phyloP scores from a whole-genome alignment of 1,140 invertebrate species.

The Temnothorax curvispinosus region DNA sequence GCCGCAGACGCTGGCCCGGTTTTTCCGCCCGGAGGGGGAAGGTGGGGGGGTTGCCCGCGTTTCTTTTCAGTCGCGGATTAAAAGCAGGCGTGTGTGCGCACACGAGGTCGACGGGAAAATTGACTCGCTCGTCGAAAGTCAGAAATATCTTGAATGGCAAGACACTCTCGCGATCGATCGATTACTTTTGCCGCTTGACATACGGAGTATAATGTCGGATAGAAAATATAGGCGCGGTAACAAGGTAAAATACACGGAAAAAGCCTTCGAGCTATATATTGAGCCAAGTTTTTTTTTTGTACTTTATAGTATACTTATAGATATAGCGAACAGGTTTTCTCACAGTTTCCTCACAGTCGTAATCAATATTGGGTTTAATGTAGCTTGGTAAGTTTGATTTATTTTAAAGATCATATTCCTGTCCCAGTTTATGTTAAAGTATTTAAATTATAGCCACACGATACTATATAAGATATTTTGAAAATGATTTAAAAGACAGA shows the following conservation, averaged over 20 bases:
- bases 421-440: not conserved
- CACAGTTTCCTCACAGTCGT: not conserved
- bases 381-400: not conserved
- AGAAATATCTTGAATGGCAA: slow-evolving; percentile 2
- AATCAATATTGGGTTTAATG: not conserved
- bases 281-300: not conserved
- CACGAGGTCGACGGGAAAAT: not conserved
- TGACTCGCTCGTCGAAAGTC: slow-evolving; percentile 7
- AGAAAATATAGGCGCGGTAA: not conserved
- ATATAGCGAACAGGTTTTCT: not conserved
- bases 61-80: not conserved
- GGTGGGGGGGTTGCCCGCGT: too few species aligned
- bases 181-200: slow-evolving; percentile 2
- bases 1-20: slow-evolving; percentile 12
- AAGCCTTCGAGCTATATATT: not conserved
- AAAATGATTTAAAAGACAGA: not conserved
- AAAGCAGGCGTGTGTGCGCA: not conserved
- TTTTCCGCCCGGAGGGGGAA: not conserved
- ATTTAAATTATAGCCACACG: not conserved
- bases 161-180: slow-evolving; percentile 23
- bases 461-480: not conserved
- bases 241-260: not conserved
- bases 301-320: not conserved
- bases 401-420: not conserved
- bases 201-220: not conserved